A percentile compares a stretch with the other conserved stretches of the same genome.
Conservation (phyloP, 2,113 vertebrate species). For the Gnathonemus echidnorhynchus region DNA sequence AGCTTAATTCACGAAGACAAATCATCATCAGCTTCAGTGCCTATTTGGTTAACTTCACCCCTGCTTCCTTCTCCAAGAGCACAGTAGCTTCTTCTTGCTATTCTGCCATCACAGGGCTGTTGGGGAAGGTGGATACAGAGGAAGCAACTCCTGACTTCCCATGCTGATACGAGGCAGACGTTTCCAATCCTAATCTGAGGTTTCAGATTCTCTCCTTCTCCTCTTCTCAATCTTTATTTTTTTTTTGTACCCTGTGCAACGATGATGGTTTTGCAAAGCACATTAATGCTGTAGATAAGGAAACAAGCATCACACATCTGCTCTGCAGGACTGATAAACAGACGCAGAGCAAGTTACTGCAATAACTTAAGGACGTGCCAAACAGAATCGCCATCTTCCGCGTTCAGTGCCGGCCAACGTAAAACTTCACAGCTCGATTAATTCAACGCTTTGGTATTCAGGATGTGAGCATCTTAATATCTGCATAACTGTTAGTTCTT, state of each 20-base stretch:
- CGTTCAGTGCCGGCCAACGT: neutral
- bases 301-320: neutral
- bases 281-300: neutral
- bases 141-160: neutral
- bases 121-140: neutral
- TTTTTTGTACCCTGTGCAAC: neutral
- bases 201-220: neutral
- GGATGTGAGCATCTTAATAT: neutral
- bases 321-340: neutral
- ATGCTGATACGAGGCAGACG: neutral
- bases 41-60: constrained; percentile 27
- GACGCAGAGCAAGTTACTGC: neutral
- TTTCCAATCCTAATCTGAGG: neutral
- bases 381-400: neutral
- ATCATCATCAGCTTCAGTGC: constrained; percentile 34
- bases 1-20: constrained; percentile 34
- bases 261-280: neutral
- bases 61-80: constrained; percentile 18
- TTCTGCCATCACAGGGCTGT: neutral
- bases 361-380: neutral
- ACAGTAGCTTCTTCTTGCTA: constrained; percentile 25
- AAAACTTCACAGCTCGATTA: neutral
- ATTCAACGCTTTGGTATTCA: neutral
- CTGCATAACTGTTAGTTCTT: neutral
- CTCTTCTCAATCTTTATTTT: neutral